A percentile compares a stretch with the other conserved stretches of the same genome.
These are phyloP conservation scores for Phalangium opilio DNA, from an alignment of 2,888 invertebrate species.

Conservation along the genomic window DNA sequence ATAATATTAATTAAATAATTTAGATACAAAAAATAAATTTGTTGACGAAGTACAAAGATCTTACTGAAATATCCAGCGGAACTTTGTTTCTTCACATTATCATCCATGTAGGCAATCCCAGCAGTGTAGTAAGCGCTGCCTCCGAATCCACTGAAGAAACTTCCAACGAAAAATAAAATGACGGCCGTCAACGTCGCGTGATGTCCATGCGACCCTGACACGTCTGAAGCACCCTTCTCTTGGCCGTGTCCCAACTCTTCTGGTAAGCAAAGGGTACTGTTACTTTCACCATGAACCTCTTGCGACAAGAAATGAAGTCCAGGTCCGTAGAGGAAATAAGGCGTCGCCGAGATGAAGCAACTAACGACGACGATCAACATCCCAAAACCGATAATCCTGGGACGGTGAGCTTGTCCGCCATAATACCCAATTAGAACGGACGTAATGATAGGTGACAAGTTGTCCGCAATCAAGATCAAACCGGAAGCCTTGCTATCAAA, in stretches of 20 bases:
- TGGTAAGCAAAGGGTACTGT: neutral
- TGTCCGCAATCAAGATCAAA: conserved; percentile 15
- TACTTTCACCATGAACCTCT: conserved; percentile 1
- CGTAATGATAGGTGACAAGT: conserved; percentile 11
- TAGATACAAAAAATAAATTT: too few relatives aligned
- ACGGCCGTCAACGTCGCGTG: conserved; percentile 36
- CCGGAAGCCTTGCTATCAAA: conserved; percentile 10
- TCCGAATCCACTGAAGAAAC: conserved; percentile 51
- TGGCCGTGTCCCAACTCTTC: neutral
- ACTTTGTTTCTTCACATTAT: conserved; percentile 48
- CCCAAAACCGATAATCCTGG: conserved; percentile 12
- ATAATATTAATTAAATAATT: too few relatives aligned
- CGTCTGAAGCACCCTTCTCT: conserved; percentile 1
- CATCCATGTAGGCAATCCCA: conserved; percentile 51
- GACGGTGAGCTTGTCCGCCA: conserved; percentile 10
- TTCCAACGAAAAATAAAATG: conserved; percentile 46
- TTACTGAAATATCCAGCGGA: conserved; percentile 48
- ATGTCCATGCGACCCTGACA: neutral
- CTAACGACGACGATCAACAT: conserved; percentile 11
- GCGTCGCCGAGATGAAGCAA: conserved; percentile 10
- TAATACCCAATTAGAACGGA: conserved; percentile 13
- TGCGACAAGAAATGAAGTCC: conserved; percentile 5
- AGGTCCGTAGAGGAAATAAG: conserved; percentile 14
- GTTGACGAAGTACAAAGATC: too few relatives aligned
- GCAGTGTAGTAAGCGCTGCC: conserved; percentile 48